A percentile compares a stretch with the other conserved stretches of the same genome.
These are phyloP conservation scores for Proales similis DNA, from an alignment of 1,140 invertebrate genomes.

Conservation along the genomic window DNA sequence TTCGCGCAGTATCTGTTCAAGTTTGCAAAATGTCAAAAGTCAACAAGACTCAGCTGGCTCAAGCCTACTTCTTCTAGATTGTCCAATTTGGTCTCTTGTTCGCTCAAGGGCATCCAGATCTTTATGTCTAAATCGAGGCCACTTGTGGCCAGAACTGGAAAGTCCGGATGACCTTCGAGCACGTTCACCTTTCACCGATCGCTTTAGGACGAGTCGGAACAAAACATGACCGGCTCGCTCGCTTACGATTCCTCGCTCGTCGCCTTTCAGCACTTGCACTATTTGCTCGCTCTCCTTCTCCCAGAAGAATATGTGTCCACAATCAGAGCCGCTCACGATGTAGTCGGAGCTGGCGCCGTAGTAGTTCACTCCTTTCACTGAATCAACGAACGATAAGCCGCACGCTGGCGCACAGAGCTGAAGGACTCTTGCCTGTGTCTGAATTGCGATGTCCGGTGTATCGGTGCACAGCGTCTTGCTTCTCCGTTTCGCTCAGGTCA, in stretches of 20 bases:
- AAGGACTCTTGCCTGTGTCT: slow-evolving; percentile 50
- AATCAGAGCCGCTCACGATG: slow-evolving; percentile 80
- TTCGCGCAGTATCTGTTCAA: not conserved
- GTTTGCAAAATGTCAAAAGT: no score
- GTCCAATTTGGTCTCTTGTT: not conserved
- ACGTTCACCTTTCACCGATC: slow-evolving; percentile 93
- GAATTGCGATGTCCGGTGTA: slow-evolving; percentile 61
- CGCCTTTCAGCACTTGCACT: slow-evolving; percentile 75
- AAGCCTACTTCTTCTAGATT: not conserved
- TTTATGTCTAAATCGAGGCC: slow-evolving; percentile 84
- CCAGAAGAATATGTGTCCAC: slow-evolving; percentile 89
- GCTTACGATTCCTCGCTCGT: slow-evolving; percentile 80
- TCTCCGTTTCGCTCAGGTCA: slow-evolving; percentile 60
- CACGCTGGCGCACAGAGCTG: slow-evolving; percentile 8
- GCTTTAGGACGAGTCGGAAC: no score
- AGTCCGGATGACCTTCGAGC: slow-evolving; percentile 76
- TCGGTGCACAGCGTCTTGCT: slow-evolving; percentile 62
- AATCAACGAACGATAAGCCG: slow-evolving; percentile 24
- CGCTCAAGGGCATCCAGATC: slow-evolving; percentile 62
- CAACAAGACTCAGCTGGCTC: no score
- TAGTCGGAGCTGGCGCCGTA: slow-evolving; percentile 83
- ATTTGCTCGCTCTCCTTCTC: slow-evolving; percentile 78
- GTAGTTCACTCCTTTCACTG: slow-evolving; percentile 86
- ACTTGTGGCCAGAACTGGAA: slow-evolving; percentile 78
- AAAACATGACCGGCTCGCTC: slow-evolving; percentile 81